Conservation (phyloP, 2,888 invertebrate species). For the Micoletzkya japonica region DNA sequence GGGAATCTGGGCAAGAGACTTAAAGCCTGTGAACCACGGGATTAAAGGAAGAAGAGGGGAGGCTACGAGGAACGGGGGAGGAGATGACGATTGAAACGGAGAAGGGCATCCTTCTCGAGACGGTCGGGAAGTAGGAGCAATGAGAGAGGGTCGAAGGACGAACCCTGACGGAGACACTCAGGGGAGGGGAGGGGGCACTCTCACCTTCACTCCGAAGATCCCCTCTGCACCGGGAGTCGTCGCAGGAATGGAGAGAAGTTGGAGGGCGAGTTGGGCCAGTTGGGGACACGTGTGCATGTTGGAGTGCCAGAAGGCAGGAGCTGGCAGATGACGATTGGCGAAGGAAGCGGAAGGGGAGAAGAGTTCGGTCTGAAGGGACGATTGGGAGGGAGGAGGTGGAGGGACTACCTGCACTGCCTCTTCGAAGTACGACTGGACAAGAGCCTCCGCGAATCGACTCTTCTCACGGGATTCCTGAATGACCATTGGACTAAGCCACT, state of each 20-base stretch:
- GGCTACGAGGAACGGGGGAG: slow-evolving; percentile 24
- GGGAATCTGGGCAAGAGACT: too few relatives aligned
- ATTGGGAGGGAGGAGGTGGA: neutral
- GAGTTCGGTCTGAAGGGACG: slow-evolving; percentile 2
- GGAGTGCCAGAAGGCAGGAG: slow-evolving; percentile 22
- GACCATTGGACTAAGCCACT: too few relatives aligned
- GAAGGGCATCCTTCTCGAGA: slow-evolving; percentile 39
- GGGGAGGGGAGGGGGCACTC: neutral
- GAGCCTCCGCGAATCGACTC: slow-evolving; percentile 41
- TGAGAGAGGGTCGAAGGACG: slow-evolving; percentile 5
- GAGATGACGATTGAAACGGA: slow-evolving; percentile 39
- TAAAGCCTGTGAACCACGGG: too few relatives aligned
- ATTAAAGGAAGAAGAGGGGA: too few relatives aligned
- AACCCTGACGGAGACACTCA: neutral
- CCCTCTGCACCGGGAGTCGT: slow-evolving; percentile 37
- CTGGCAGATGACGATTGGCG: slow-evolving; percentile 14
- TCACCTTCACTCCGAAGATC: slow-evolving; percentile 9
- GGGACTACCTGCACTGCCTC: slow-evolving; percentile 27
- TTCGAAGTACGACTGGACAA: slow-evolving; percentile 43
- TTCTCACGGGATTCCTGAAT: slow-evolving; percentile 26
- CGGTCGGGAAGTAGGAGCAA: slow-evolving; percentile 29
- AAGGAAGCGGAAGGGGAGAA: slow-evolving; percentile 6
- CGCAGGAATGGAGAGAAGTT: slow-evolving; percentile 51
- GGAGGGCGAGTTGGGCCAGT: slow-evolving; percentile 50
- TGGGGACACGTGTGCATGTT: slow-evolving; percentile 30